These are phyloP conservation scores for Bombus balteatus DNA, from an alignment of 1,140 invertebrate species.

Conservation along the genomic window DNA sequence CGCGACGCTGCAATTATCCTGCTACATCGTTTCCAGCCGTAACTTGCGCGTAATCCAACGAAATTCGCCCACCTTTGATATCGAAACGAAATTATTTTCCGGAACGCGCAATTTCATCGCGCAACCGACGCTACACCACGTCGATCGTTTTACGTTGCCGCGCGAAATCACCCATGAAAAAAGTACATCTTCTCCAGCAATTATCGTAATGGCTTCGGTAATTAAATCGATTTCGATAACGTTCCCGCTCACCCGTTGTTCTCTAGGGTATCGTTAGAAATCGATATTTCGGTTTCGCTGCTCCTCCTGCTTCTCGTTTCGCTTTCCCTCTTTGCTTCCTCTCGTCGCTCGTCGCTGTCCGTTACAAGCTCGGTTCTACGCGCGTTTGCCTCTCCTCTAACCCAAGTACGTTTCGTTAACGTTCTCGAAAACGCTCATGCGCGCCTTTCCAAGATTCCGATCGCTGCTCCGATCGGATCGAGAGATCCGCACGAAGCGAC, in stretches of 20 bases:
- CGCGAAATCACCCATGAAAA: conserved; percentile 10
- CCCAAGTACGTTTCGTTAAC: not conserved
- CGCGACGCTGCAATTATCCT: not conserved
- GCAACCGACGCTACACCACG: not conserved
- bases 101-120: not conserved
- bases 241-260: not conserved
- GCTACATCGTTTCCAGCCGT: not conserved
- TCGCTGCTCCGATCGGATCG: too few species aligned
- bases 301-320: not conserved
- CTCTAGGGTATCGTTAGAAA: conserved; percentile 11
- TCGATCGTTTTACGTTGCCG: not conserved
- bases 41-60: not conserved
- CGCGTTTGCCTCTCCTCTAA: too few species aligned
- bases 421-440: not conserved
- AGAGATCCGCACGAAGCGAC: too few species aligned
- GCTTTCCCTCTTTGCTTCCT: not conserved
- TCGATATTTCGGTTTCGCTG: not conserved
- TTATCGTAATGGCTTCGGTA: conserved; percentile 33
- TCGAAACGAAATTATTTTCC: conserved; percentile 22
- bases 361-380: not conserved
- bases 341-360: not conserved
- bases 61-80: not conserved
- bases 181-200: not conserved
- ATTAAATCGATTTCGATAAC: conserved; percentile 44
- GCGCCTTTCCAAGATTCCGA: not conserved